Percentiles rank a stretch among this genome's conserved stretches.
phyloP scores from a whole-genome alignment of 2,797 vertebrate genomes.

The Tapirus indicus region DNA sequence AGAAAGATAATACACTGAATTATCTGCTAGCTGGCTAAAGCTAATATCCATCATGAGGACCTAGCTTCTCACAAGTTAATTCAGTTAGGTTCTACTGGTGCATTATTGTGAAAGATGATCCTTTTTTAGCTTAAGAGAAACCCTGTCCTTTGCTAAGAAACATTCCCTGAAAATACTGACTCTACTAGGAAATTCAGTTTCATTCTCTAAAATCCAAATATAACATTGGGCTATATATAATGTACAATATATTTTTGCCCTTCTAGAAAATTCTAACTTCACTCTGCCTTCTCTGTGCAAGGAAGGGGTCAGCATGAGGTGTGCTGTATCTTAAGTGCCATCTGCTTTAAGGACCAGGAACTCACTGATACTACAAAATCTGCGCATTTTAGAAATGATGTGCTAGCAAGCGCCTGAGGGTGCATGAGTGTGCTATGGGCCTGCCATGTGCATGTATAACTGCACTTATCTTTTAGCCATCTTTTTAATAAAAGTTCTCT shows the following conservation, averaged over 20 bases:
- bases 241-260: neutral
- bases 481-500: neutral
- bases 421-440: fast-evolving
- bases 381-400: neutral
- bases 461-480: neutral
- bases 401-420: fast-evolving
- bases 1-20: conserved; percentile 65
- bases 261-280: neutral
- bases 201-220: neutral
- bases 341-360: neutral
- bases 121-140: conserved; percentile 56
- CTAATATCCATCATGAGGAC: conserved; percentile 54
- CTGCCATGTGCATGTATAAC: neutral
- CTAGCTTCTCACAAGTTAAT: conserved; percentile 57
- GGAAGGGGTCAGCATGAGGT: neutral
- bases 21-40: conserved; percentile 30
- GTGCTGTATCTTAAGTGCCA: too few relatives aligned
- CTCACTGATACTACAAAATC: neutral
- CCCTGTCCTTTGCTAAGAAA: neutral
- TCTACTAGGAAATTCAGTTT: neutral
- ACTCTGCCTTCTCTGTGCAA: neutral
- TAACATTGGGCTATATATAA: neutral
- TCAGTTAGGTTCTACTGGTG: conserved; percentile 61
- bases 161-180: neutral
- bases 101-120: conserved; percentile 73